Conservation (phyloP, 2,888 invertebrate species). For the Pterobdella sp. region DNA sequence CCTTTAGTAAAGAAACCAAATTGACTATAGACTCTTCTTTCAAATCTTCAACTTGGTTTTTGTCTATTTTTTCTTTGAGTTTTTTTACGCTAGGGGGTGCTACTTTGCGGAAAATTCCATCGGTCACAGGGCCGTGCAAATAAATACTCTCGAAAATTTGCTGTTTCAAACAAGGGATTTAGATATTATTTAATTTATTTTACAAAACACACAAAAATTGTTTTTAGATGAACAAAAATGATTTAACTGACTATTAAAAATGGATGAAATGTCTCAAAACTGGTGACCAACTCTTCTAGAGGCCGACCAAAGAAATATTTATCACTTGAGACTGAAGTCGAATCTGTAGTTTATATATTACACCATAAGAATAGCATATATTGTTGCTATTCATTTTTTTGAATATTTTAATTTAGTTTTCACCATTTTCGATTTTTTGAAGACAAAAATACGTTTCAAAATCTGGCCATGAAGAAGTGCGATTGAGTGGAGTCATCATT, state of each 20-base stretch:
- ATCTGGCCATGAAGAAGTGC: background rate
- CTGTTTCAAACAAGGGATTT: background rate
- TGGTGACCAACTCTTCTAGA: background rate
- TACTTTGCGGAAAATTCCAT: background rate
- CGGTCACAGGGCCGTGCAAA: background rate
- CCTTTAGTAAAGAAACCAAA: background rate
- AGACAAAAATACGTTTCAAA: background rate
- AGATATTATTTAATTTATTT: background rate
- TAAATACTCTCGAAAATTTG: background rate
- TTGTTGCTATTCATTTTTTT: too few relatives aligned
- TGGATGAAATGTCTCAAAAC: background rate
- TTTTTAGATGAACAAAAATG: too few relatives aligned
- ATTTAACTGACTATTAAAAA: background rate
- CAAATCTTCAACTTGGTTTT: background rate
- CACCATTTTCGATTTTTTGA: background rate
- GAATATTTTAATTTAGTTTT: background rate
- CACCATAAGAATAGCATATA: too few relatives aligned
- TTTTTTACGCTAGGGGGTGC: conserved; percentile 5
- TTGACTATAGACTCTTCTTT: background rate
- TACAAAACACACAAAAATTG: too few relatives aligned
- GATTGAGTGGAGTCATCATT: background rate
- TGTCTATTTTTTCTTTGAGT: background rate
- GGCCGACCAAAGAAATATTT: background rate
- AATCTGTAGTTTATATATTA: background rate
- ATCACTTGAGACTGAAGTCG: background rate